Evolutionary conservation across 2,797 vertebrate species (phyloP).

Genomic region (Brachyrhaphis roseni): DNA sequence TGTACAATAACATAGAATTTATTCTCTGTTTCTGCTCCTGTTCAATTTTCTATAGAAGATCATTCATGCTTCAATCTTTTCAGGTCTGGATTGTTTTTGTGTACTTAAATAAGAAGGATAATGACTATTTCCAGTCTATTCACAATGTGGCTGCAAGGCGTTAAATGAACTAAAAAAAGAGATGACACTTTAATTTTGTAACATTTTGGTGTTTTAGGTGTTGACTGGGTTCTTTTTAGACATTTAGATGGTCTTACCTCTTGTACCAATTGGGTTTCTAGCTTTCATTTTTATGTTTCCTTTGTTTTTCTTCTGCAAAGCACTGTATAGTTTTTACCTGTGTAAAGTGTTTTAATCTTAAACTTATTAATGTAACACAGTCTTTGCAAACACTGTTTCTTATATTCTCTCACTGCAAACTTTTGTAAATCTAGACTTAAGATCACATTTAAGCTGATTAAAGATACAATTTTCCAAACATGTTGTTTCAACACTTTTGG

Average conservation of each 20-base stretch:
- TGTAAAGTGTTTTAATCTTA: background rate
- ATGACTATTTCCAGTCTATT: background rate
- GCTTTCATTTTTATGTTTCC: background rate
- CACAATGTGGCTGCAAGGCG: background rate
- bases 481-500: slow-evolving; percentile 32
- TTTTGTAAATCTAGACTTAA: background rate
- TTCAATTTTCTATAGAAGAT: background rate
- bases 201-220: background rate
- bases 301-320: background rate
- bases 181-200: background rate
- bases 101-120: background rate
- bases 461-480: background rate
- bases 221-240: background rate
- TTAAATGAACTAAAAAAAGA: background rate
- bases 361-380: background rate
- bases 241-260: background rate
- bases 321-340: background rate
- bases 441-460: background rate
- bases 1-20: slow-evolving; percentile 10
- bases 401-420: background rate
- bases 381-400: background rate
- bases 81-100: background rate
- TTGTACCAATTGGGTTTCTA: background rate
- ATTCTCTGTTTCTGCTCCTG: slow-evolving; percentile 1
- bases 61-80: background rate